These are phyloP conservation scores for Trichonephila clavipes DNA, from an alignment of 1,140 invertebrate genomes.

Conservation along the genomic window DNA sequence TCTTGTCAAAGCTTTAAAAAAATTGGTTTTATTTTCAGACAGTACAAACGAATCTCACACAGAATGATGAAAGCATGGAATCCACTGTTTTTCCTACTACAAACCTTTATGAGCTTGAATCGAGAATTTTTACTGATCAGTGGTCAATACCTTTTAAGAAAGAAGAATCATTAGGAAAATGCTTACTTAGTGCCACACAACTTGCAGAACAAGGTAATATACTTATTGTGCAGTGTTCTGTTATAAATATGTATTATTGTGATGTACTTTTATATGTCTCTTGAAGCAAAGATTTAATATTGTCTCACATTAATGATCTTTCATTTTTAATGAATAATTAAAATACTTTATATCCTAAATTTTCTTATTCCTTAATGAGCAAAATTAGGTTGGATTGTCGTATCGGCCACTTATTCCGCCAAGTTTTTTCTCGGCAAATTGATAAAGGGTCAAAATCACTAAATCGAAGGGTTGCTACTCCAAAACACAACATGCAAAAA, in stretches of 20 bases:
- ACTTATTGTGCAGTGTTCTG: neutral
- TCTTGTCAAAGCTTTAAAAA: no score
- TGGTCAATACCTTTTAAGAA: constrained; percentile 84
- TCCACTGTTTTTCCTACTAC: constrained; percentile 82
- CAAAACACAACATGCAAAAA: no score
- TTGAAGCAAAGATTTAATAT: neutral
- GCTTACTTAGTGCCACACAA: constrained; percentile 79
- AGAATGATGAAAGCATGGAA: constrained; percentile 67
- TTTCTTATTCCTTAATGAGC: no score
- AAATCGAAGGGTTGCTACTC: no score
- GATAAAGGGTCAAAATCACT: no score
- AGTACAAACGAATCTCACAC: constrained; percentile 47
- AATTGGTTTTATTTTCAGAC: constrained; percentile 24
- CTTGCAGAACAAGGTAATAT: constrained; percentile 71
- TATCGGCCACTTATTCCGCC: no score
- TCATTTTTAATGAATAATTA: neutral
- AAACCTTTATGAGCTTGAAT: constrained; percentile 83
- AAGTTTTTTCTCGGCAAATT: no score
- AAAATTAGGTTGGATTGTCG: no score
- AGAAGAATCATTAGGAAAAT: constrained; percentile 83
- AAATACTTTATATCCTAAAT: no score
- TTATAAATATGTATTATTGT: neutral
- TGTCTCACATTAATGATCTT: neutral
- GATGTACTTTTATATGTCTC: neutral
- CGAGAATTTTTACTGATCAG: constrained; percentile 83